Conservation (phyloP, 2,113 vertebrate genomes). For the Trochalopteron elliotii region DNA sequence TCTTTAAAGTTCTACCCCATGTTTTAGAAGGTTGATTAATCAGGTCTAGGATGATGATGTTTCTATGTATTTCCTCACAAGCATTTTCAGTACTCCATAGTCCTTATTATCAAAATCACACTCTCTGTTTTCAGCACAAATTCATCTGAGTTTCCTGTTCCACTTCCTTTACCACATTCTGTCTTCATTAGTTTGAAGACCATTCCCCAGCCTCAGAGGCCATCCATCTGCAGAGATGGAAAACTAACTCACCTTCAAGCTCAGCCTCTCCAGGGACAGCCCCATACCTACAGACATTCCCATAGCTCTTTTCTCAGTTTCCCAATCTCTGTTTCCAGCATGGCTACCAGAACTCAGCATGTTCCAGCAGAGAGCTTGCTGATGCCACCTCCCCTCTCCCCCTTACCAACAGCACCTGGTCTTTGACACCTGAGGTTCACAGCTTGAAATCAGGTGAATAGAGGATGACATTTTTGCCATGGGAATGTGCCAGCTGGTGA, state of each 20-base stretch:
- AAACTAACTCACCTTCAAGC: neutral
- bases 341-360: neutral
- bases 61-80: neutral
- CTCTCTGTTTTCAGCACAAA: neutral
- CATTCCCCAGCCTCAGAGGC: neutral
- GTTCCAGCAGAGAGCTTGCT: fast-evolving
- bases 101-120: neutral
- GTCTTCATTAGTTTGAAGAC: neutral
- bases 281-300: neutral
- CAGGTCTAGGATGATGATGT: neutral
- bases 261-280: neutral
- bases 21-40: neutral
- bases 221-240: neutral
- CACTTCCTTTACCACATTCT: neutral
- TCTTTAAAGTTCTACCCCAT: neutral
- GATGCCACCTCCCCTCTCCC: neutral
- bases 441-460: neutral
- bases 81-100: neutral
- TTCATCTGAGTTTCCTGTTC: neutral
- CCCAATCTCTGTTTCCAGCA: neutral
- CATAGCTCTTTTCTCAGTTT: neutral
- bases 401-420: neutral
- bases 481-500: neutral
- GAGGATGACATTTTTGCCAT: neutral
- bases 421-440: too few relatives aligned